phyloP scores from a whole-genome alignment of 2,888 invertebrate species.

The Phymatocera aterrima region DNA sequence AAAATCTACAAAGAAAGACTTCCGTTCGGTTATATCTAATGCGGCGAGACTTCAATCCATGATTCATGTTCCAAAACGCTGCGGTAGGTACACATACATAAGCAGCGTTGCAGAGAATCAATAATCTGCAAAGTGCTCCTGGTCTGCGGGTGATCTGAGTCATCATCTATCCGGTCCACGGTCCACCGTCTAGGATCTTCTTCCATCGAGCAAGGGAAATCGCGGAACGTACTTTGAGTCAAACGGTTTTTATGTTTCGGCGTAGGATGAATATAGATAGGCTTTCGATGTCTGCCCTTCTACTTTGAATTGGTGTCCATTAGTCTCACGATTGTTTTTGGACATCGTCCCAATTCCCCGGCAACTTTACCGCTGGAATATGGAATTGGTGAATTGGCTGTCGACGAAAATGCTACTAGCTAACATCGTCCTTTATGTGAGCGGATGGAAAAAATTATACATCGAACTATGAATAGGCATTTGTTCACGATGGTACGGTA shows the following conservation, averaged over 20 bases:
- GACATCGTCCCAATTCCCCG: not conserved
- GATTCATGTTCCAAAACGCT: not conserved
- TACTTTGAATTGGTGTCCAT: not conserved
- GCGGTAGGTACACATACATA: not conserved
- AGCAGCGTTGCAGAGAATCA: not conserved
- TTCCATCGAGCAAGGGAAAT: not conserved
- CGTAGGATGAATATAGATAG: not conserved
- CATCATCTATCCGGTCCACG: conserved; percentile 1
- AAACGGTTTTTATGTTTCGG: not conserved
- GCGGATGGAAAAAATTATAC: not conserved
- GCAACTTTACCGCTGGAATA: not conserved
- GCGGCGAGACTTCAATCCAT: not conserved
- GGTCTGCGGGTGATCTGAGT: not conserved
- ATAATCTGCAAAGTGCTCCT: not conserved
- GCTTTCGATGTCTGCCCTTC: not conserved
- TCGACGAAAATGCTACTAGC: not conserved
- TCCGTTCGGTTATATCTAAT: too few relatives aligned
- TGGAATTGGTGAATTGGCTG: not conserved
- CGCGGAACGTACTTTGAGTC: not conserved
- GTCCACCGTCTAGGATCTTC: not conserved
- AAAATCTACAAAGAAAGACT: too few relatives aligned
- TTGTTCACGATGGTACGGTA: conserved; percentile 4
- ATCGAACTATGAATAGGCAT: not conserved
- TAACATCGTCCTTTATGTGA: not conserved
- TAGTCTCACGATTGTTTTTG: conserved; percentile 11